phyloP scores from a whole-genome alignment of 2,113 vertebrate genomes.

The Hypanus sabinus region DNA sequence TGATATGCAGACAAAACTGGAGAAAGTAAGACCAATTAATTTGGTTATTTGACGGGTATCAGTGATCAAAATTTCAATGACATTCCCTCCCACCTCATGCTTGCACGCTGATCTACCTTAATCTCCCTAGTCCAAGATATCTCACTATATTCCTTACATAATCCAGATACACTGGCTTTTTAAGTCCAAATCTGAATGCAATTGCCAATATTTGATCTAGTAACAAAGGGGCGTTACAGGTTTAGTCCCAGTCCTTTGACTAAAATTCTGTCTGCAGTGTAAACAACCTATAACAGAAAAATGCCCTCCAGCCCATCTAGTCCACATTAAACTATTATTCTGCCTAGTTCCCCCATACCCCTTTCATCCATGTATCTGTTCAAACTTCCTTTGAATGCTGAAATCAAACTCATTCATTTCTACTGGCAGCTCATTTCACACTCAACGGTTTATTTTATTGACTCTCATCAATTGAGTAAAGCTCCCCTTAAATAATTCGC shows the following conservation, averaged over 20 bases:
- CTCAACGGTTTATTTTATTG: too few relatives aligned
- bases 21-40: not conserved
- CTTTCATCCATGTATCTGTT: too few relatives aligned
- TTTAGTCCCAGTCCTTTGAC: not conserved
- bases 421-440: too few relatives aligned
- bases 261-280: not conserved
- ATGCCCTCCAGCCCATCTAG: too few relatives aligned
- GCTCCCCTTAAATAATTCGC: too few relatives aligned
- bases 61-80: not conserved
- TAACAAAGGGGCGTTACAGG: not conserved
- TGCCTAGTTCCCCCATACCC: too few relatives aligned
- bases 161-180: not conserved
- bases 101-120: not conserved
- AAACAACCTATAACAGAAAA: too few relatives aligned
- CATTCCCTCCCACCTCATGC: not conserved
- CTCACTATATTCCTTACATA: not conserved
- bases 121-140: not conserved
- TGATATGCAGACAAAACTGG: not conserved
- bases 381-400: too few relatives aligned
- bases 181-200: not conserved
- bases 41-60: not conserved
- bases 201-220: not conserved
- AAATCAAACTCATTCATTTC: too few relatives aligned
- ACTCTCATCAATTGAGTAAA: too few relatives aligned
- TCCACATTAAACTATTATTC: too few relatives aligned